A percentile compares a stretch with the other conserved stretches of the same genome.
Conservation (phyloP, 2,888 invertebrate species). For the Calameuta filiformis region DNA sequence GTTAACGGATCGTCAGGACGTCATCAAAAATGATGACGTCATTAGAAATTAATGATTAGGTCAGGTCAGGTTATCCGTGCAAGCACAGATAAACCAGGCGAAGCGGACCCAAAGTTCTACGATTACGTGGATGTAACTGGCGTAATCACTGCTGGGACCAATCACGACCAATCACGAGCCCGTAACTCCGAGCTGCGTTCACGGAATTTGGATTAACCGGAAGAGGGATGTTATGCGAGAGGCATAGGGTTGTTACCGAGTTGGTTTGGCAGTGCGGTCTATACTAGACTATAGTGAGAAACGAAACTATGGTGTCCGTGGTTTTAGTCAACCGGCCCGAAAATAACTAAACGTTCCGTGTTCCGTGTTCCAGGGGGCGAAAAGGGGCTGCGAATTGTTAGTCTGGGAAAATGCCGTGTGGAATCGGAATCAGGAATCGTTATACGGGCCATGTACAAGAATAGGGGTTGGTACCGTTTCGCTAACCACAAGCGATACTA, state of each 20-base stretch:
- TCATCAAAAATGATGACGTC: background rate
- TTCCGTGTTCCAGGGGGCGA: background rate
- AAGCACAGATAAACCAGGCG: background rate
- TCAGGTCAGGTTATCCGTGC: background rate
- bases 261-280: background rate
- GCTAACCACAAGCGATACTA: background rate
- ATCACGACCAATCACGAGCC: conserved; percentile 44
- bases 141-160: conserved; percentile 20
- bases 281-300: background rate
- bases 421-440: background rate
- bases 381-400: background rate
- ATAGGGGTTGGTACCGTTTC: background rate
- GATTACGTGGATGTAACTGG: background rate
- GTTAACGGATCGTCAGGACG: background rate
- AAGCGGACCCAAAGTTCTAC: background rate
- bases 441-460: background rate
- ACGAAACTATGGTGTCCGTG: conserved; percentile 24
- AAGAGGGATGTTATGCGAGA: conserved; percentile 16
- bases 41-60: background rate
- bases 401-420: background rate
- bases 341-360: conserved; percentile 10
- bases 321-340: conserved; percentile 21
- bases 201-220: conserved; percentile 34
- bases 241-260: background rate
- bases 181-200: conserved; percentile 44